Evolutionary conservation across 1,140 invertebrate species (phyloP).

Genomic region (Gryon sp.): DNA sequence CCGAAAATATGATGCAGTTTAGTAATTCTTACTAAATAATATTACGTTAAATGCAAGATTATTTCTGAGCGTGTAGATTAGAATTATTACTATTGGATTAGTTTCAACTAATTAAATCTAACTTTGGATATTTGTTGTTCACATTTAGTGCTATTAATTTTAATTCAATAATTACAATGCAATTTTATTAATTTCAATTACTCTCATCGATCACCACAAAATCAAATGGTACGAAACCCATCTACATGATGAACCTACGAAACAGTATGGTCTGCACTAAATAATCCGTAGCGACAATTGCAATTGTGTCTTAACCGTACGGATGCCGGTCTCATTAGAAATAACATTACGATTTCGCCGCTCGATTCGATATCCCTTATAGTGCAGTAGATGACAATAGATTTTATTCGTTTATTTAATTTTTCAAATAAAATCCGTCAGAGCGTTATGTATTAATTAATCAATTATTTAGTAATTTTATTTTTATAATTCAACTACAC

Average conservation of each 20-base stretch:
- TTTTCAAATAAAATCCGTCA: conserved; percentile 3
- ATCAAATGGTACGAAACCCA: background rate
- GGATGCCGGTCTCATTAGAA: conserved; percentile 7
- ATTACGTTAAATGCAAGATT: no score
- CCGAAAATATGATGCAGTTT: no score
- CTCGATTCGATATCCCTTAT: conserved; percentile 18
- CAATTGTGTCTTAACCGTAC: conserved; percentile 28
- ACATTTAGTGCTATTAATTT: no score
- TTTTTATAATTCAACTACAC: background rate
- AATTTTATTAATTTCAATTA: no score
- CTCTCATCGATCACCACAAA: background rate
- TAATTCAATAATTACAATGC: no score
- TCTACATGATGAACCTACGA: background rate
- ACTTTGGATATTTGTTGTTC: no score
- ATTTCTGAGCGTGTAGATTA: no score
- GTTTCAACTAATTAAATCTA: no score
- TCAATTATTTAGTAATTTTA: conserved; percentile 6
- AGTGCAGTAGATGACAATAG: conserved; percentile 14
- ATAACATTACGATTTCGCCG: conserved; percentile 17
- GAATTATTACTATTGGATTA: no score
- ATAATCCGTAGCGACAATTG: conserved; percentile 24
- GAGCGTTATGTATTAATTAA: background rate
- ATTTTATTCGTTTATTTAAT: conserved; percentile 8
- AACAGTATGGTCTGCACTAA: conserved; percentile 7
- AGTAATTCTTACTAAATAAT: no score